These are phyloP conservation scores for Corythornis madagascariensis DNA, from an alignment of 2,113 vertebrate genomes.

Conservation along the genomic window DNA sequence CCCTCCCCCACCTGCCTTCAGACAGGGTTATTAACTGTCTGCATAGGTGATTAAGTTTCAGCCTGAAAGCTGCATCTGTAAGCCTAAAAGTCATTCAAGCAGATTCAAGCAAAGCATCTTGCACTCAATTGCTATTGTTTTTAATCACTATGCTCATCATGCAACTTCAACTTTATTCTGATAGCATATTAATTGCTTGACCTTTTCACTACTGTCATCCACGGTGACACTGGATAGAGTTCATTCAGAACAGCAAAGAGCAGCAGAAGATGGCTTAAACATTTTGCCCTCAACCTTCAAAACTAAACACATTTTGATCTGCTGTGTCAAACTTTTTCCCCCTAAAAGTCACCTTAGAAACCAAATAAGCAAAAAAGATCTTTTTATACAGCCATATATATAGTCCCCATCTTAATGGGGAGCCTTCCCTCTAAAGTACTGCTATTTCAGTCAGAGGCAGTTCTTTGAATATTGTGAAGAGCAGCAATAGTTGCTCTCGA, in stretches of 20 bases:
- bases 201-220: constrained; percentile 18
- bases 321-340: not conserved
- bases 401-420: not conserved
- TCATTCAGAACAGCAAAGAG: not conserved
- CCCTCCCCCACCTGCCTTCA: not conserved
- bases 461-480: not conserved
- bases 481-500: not conserved
- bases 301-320: not conserved
- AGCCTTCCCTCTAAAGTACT: not conserved
- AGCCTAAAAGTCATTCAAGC: constrained; percentile 32
- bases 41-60: constrained; percentile 30
- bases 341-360: not conserved
- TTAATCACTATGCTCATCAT: constrained; percentile 4
- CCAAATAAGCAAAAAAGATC: not conserved
- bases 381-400: not conserved
- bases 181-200: constrained; percentile 17
- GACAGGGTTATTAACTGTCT: constrained; percentile 39
- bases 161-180: constrained; percentile 14
- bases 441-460: not conserved
- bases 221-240: not conserved
- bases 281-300: constrained; percentile 5
- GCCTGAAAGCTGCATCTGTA: not conserved
- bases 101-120: constrained; percentile 10
- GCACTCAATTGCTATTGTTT: not conserved
- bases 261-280: not conserved